Evolutionary conservation across 2,888 invertebrate genomes (phyloP).

Genomic region (Thalpophila matura): DNA sequence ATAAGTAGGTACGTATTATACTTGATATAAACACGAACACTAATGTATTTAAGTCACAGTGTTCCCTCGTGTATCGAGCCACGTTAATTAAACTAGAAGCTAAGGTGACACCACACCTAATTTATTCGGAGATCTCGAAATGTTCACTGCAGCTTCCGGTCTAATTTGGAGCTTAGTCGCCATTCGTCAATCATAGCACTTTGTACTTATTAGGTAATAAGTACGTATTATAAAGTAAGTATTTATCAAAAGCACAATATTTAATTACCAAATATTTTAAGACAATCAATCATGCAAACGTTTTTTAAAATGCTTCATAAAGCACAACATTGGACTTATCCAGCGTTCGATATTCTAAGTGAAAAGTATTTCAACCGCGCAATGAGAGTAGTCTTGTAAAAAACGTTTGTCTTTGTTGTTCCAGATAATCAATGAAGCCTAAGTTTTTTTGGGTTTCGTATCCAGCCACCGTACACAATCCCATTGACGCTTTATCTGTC

Average conservation of each 20-base stretch:
- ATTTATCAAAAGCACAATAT: neutral
- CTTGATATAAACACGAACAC: conserved; percentile 44
- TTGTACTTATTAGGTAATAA: too few relatives aligned
- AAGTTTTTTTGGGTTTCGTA: conserved; percentile 45
- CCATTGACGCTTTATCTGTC: conserved; percentile 62
- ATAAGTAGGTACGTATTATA: too few relatives aligned
- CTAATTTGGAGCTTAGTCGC: too few relatives aligned
- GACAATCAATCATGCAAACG: neutral
- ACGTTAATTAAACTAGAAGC: conserved; percentile 27
- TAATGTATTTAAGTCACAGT: conserved; percentile 53
- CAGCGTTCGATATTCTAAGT: neutral
- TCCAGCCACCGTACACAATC: conserved; percentile 54
- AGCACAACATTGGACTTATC: neutral
- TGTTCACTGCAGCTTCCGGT: neutral
- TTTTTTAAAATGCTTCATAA: neutral
- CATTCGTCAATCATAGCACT: too few relatives aligned
- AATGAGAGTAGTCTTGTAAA: conserved; percentile 34
- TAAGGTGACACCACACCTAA: conserved; percentile 28
- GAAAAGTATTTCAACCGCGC: conserved; percentile 34
- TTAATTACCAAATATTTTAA: neutral
- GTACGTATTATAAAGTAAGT: too few relatives aligned
- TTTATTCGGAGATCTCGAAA: conserved; percentile 23
- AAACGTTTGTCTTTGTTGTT: conserved; percentile 52
- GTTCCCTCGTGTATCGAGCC: conserved; percentile 30
- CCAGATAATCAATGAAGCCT: conserved; percentile 40